Evolutionary conservation across 2,113 vertebrate species (phyloP).

Genomic region (Microtus montanus): DNA sequence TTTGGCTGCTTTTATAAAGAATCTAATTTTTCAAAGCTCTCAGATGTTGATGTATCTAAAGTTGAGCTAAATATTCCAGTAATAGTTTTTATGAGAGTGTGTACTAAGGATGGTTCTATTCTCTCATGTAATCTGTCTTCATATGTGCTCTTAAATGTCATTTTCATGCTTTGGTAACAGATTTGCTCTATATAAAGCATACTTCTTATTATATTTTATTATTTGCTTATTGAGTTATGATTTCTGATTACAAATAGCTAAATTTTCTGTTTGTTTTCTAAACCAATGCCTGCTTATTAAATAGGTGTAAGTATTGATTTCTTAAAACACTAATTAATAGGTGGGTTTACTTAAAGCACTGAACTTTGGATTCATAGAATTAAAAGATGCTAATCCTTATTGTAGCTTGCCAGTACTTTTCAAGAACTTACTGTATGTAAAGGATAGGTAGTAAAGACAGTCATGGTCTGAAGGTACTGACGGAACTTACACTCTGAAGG

Average conservation of each 20-base stretch:
- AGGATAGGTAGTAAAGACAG: not conserved
- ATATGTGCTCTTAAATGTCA: not conserved
- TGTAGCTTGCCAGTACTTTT: slow-evolving; percentile 19
- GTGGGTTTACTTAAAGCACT: slow-evolving; percentile 29
- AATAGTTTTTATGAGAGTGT: slow-evolving; percentile 49
- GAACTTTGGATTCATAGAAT: not conserved
- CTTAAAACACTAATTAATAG: slow-evolving; percentile 27
- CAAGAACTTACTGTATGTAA: not conserved
- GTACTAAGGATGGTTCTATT: not conserved
- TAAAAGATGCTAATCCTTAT: slow-evolving; percentile 32
- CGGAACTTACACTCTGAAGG: not conserved
- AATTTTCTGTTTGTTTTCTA: slow-evolving; percentile 50
- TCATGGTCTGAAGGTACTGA: not conserved
- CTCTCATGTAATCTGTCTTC: slow-evolving; percentile 38
- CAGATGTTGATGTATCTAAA: slow-evolving; percentile 54
- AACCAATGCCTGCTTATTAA: not conserved
- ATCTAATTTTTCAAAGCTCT: slow-evolving; percentile 11
- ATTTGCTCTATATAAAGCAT: slow-evolving; percentile 42
- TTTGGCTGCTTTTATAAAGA: slow-evolving; percentile 47
- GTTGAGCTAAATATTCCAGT: slow-evolving; percentile 5
- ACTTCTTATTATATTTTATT: not conserved
- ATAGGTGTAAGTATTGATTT: slow-evolving; percentile 8
- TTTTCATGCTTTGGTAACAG: slow-evolving; percentile 40
- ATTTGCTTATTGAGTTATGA: slow-evolving; percentile 27
- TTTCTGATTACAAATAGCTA: slow-evolving; percentile 49